Evolutionary conservation across 2,113 vertebrate species (phyloP).

Genomic region (Nibea coibor): DNA sequence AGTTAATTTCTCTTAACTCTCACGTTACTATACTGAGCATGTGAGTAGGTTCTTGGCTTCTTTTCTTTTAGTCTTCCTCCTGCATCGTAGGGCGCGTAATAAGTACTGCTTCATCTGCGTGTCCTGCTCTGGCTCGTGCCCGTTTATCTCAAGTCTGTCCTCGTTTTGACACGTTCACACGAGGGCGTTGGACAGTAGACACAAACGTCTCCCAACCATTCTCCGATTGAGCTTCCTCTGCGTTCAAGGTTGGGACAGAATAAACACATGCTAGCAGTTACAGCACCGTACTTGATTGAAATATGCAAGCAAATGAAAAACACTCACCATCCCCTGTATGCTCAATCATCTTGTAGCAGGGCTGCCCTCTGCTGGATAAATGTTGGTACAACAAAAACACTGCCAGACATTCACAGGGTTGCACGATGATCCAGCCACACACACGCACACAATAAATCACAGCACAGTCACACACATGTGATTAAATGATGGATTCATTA

Average conservation of each 20-base stretch:
- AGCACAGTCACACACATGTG: constrained; percentile 27
- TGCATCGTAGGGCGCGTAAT: not conserved
- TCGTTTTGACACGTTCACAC: not conserved
- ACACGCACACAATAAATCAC: constrained; percentile 26
- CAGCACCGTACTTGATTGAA: not conserved
- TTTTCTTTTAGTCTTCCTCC: not conserved
- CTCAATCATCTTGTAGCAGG: constrained; percentile 25
- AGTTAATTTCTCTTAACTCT: not conserved
- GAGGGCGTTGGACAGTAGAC: not conserved
- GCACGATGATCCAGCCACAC: constrained; percentile 6
- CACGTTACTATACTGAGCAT: not conserved
- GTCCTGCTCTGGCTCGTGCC: constrained; percentile 15
- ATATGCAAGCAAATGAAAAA: not conserved
- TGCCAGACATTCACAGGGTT: not conserved
- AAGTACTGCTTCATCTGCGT: not conserved
- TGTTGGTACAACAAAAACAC: constrained; percentile 56
- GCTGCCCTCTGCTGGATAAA: constrained; percentile 71
- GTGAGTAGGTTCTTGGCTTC: constrained; percentile 15
- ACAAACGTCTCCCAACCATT: not conserved
- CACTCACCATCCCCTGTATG: not conserved
- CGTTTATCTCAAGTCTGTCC: not conserved
- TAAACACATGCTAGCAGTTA: not conserved
- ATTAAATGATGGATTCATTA: constrained; percentile 49
- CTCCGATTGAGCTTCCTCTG: not conserved
- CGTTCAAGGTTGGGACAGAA: not conserved